Evolutionary conservation across 2,888 invertebrate species (phyloP), one percentile per base, ranked within the genome.

Genomic region (Oligia latruncula): DNA sequence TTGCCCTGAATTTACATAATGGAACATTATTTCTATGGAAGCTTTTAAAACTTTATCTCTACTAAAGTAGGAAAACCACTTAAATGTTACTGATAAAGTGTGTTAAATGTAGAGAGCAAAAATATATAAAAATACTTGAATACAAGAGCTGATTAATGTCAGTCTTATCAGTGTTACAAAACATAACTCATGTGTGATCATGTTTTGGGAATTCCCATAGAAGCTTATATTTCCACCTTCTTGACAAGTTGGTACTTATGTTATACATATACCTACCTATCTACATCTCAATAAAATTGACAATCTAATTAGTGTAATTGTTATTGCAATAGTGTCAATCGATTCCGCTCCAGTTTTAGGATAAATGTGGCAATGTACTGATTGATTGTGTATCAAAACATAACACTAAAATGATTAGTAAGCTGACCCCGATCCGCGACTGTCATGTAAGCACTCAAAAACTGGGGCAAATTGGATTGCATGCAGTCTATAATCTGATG

Each of bases 401-500:
- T 90, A 85, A 81, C 79, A 90, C 88, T 90, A 89, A 92, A 93
- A 88, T 95, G 94, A 95, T 95, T 95, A 94, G 93, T 95, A 94
- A 95, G 94, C 93, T 94, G 95, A 93, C 96, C 96, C 88, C 93
- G 92, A 93, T 95, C 71, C 83, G 85, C 90, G 90, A 91, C 88
- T 95, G 96, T 95, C 93, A 92, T 93, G 94, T 95, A 94, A 94
- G 95, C 95, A 94, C 87, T 90, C 89, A 88, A 90, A 91, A 95
- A 94, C 93, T 95, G 94, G 96, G 94, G 89, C 96, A 93, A 90
- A 92, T 90, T 89, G 87, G 86, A 92, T 92, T 93, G 92, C 91
- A 91, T 86, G 89, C 84, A 87, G 81, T 82, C 64, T 81, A 82
- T 82, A 83, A 89, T 87, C 79, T 88, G 84, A 88, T 88, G 85